phyloP scores from a whole-genome alignment of 2,888 invertebrate genomes.

The Meta bourneti region DNA sequence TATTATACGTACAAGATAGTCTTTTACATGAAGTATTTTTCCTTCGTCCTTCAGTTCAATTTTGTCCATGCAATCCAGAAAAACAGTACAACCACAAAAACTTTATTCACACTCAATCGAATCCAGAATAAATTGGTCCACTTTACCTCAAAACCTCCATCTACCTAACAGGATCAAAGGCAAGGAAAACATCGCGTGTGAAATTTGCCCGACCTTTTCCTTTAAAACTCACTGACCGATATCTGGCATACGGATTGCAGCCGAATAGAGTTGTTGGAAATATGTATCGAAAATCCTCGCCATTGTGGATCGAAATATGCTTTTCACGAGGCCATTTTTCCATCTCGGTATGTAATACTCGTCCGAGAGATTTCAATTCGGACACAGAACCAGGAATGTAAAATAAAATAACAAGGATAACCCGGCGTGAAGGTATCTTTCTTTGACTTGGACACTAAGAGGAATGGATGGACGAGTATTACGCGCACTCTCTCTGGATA shows the following conservation, averaged over 20 bases:
- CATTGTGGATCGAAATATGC: constrained; percentile 13
- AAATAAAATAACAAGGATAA: neutral
- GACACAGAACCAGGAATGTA: constrained; percentile 29
- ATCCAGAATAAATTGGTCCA: too few relatives aligned
- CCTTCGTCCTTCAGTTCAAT: too few relatives aligned
- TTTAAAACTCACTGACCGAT: too few relatives aligned
- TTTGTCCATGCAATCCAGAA: too few relatives aligned
- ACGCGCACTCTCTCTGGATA: constrained; percentile 17
- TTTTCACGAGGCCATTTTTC: neutral
- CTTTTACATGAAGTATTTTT: too few relatives aligned
- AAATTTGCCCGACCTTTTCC: too few relatives aligned
- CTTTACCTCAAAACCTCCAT: too few relatives aligned
- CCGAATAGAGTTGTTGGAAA: constrained; percentile 35
- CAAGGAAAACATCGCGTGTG: too few relatives aligned
- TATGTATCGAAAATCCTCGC: constrained; percentile 18
- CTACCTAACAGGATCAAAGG: too few relatives aligned
- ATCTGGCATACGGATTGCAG: neutral
- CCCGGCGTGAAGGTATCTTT: constrained; percentile 6
- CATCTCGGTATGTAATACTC: constrained; percentile 7
- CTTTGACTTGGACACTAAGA: constrained; percentile 38
- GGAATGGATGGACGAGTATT: constrained; percentile 47
- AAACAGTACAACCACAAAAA: too few relatives aligned
- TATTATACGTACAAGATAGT: too few relatives aligned
- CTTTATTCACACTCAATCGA: too few relatives aligned
- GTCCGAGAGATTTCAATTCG: constrained; percentile 9